Evolutionary conservation across 2,888 invertebrate species (phyloP), one percentile per base, ranked within the genome.

Genomic region (Platycheirus rosarum): DNA sequence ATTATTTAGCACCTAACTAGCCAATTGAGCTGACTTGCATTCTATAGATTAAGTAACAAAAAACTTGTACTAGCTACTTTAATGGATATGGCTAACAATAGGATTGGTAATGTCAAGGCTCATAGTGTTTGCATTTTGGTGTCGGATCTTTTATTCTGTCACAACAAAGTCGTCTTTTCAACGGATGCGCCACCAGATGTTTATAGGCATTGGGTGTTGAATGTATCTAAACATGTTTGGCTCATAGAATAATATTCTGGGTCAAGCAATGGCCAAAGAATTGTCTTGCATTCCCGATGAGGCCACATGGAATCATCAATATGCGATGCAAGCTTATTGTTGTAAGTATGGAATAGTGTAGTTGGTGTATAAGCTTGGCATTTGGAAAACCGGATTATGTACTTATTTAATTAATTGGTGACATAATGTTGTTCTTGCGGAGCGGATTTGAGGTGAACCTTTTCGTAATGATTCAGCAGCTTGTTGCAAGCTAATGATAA

Each of bases 361-460:
- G 40, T 35, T 40, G 57, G 57, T 57, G n/a, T n/a, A n/a, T n/a
- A 60, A 60, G 60, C 60, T 60, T 60, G 60, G 4, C 60, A 60
- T 60, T 60, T 60, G 40, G 40, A 44, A n/a, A 60, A 60, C 60
- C 60, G 60, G 60, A 60, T 60, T 60, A 60, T 60, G 60, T 44
- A 60, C 60, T 60, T 60, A 44, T 60, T 60, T 60, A 60, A 60
- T 60, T 60, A 60, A 60, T 60, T 60, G 60, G 29, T 60, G 60
- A 60, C 44, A 60, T 44, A 60, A 60, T 44, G 29, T 44, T 32
- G 13, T 29, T 29, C 29, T 60, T 44, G n/a, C n/a, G n/a, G n/a
- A n/a, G n/a, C n/a, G n/a, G n/a, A n/a, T n/a, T n/a, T n/a, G 29
- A 18, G 20, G 9, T 57, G 44, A 60, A 60, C 60, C 42, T 60